Percentiles rank a stretch among this genome's conserved stretches.
phyloP scores from a whole-genome alignment of 1,140 invertebrate species.

The Drosophila pruinosa region DNA sequence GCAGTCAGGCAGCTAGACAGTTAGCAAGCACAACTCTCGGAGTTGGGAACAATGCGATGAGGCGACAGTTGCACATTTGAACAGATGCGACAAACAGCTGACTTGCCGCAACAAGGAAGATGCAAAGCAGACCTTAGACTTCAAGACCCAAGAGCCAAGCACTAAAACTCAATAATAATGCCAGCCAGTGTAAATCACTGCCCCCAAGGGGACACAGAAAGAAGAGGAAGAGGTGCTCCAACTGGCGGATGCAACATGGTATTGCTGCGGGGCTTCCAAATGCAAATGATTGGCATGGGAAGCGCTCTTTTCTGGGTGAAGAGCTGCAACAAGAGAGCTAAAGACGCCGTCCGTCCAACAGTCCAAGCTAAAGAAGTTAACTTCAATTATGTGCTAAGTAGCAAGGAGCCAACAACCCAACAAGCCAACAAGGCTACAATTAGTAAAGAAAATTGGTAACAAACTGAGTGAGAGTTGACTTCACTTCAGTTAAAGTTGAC shows the following conservation, averaged over 20 bases:
- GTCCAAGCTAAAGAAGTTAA: conserved; percentile 49
- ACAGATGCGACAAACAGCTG: conserved; percentile 74
- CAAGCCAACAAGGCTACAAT: conserved; percentile 35
- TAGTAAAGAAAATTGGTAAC: conserved; percentile 44
- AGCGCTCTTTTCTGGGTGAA: conserved; percentile 49
- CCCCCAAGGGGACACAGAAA: background rate
- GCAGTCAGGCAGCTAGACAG: conserved; percentile 42
- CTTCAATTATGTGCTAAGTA: conserved; percentile 76
- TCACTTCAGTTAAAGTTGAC: background rate
- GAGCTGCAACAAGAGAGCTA: conserved; percentile 26
- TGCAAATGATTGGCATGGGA: conserved; percentile 79
- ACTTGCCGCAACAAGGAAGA: conserved; percentile 17
- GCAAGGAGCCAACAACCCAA: conserved; percentile 36
- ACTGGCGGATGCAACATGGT: conserved; percentile 14
- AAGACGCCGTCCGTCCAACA: conserved; percentile 17
- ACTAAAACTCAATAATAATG: conserved; percentile 72
- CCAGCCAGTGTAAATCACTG: conserved; percentile 66
- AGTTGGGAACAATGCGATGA: conserved; percentile 42
- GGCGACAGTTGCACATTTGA: conserved; percentile 70
- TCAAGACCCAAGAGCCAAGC: background rate
- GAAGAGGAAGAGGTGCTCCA: background rate
- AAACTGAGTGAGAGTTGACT: conserved; percentile 40
- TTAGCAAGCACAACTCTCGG: background rate
- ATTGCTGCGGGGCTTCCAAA: conserved; percentile 19
- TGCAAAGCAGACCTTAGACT: too few species aligned